These are phyloP conservation scores for Lophura swinhoii DNA, from an alignment of 2,797 vertebrate species.

Conservation along the genomic window DNA sequence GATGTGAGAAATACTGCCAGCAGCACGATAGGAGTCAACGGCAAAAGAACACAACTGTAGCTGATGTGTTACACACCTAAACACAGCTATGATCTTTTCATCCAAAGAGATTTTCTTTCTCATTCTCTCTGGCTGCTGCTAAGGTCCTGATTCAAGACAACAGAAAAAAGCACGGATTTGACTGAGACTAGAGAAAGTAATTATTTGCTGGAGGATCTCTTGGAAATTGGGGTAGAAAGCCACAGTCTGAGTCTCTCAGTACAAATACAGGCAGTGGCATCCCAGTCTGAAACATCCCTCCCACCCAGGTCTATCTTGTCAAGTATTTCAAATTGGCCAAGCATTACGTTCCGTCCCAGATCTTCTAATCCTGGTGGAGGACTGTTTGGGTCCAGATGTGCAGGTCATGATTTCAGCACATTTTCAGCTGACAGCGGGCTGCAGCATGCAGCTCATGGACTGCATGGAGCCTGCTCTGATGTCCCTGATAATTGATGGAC, in stretches of 20 bases:
- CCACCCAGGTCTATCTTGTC: background rate
- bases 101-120: slow-evolving; percentile 1
- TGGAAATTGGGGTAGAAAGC: slow-evolving; percentile 29
- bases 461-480: background rate
- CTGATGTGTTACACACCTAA: slow-evolving; percentile 54
- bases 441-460: background rate
- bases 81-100: slow-evolving; percentile 10
- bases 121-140: background rate
- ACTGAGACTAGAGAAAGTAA: slow-evolving; percentile 29
- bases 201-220: background rate
- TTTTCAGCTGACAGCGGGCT: background rate
- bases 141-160: background rate
- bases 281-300: background rate
- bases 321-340: slow-evolving; percentile 5
- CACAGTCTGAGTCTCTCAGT: background rate
- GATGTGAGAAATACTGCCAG: slow-evolving; percentile 72
- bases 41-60: slow-evolving; percentile 51
- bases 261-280: background rate
- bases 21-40: slow-evolving; percentile 64
- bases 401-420: background rate
- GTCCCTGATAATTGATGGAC: slow-evolving; percentile 3
- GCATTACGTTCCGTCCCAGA: background rate
- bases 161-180: background rate
- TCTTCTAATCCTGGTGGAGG: background rate
- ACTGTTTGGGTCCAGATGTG: background rate